Evolutionary conservation across 2,113 vertebrate genomes (phyloP).

Genomic region (Melanostigma gelatinosum): DNA sequence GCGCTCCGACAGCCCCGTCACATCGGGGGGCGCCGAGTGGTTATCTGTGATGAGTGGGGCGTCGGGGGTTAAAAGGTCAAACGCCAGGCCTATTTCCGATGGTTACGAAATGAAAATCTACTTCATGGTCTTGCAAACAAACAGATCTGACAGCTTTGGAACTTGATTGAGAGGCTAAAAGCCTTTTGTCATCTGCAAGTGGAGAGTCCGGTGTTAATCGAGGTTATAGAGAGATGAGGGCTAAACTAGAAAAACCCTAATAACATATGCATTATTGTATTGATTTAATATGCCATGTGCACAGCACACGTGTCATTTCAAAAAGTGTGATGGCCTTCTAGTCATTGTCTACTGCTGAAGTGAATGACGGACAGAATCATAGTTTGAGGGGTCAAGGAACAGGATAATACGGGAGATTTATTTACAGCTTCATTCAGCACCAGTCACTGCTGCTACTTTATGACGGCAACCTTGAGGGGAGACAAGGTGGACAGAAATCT

Average conservation of each 20-base stretch:
- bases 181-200: neutral
- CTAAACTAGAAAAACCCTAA: neutral
- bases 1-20: conserved; percentile 90
- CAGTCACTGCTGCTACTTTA: conserved; percentile 41
- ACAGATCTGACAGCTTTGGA: neutral
- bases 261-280: neutral
- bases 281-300: neutral
- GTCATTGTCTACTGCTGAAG: conserved; percentile 11
- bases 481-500: conserved; percentile 45
- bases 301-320: neutral
- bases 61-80: conserved; percentile 70
- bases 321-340: neutral
- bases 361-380: conserved; percentile 23
- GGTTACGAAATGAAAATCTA: conserved; percentile 22
- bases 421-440: conserved; percentile 50
- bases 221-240: neutral
- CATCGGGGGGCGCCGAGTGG: conserved; percentile 92
- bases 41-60: conserved; percentile 86
- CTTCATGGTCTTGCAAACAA: neutral
- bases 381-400: conserved; percentile 13
- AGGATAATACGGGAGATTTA: conserved; percentile 44
- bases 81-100: conserved; percentile 34
- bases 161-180: neutral
- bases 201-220: neutral
- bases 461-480: conserved; percentile 56